A percentile compares a stretch with the other conserved stretches of the same genome.
phyloP scores from a whole-genome alignment of 92 coral and sea anemone species.

The Pocillopora grandis region DNA sequence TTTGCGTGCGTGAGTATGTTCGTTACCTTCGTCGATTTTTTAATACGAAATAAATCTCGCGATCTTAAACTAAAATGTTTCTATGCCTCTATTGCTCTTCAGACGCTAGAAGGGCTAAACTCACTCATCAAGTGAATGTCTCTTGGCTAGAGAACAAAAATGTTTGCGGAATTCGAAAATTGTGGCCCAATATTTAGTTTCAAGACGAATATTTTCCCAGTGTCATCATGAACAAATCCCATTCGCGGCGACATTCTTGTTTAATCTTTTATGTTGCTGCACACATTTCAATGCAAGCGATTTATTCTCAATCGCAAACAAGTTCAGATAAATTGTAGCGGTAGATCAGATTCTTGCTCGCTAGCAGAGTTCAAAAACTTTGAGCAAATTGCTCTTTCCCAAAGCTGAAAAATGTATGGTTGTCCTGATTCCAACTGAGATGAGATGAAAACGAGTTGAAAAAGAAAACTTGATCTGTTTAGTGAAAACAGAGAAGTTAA shows the following conservation, averaged over 20 bases:
- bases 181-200: constrained; percentile 26
- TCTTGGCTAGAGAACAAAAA: neutral
- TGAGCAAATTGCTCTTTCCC: neutral
- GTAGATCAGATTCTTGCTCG: too few relatives aligned
- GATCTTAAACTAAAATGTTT: neutral
- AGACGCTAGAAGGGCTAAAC: neutral
- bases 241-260: neutral
- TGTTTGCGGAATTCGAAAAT: constrained; percentile 33
- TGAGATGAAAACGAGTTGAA: neutral
- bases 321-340: neutral
- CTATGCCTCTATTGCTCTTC: neutral
- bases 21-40: neutral
- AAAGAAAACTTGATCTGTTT: neutral
- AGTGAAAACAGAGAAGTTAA: too few relatives aligned
- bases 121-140: neutral
- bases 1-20: neutral
- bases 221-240: neutral
- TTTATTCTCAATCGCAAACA: neutral
- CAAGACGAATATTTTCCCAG: neutral
- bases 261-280: neutral
- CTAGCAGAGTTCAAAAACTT: neutral
- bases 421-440: neutral
- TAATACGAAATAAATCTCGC: too few relatives aligned
- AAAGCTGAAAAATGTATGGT: constrained; percentile 13
- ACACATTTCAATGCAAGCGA: neutral